Evolutionary conservation across 2,113 vertebrate genomes (phyloP).

Genomic region (Symphodus melops): DNA sequence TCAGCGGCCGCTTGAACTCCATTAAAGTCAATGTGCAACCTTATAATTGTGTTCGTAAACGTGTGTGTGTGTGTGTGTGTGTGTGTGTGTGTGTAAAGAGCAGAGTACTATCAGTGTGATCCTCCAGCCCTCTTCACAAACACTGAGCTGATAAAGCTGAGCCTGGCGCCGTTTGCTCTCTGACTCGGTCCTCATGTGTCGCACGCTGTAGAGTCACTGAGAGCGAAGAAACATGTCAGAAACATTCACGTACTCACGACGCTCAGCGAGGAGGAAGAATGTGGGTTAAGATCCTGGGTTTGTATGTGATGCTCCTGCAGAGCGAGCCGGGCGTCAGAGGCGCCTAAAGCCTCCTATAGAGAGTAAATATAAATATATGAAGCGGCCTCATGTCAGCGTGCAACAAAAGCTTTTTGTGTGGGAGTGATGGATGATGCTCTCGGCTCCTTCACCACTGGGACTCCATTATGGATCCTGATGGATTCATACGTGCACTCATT

Average conservation of each 20-base stretch:
- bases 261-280: no score
- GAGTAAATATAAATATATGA: constrained; percentile 23
- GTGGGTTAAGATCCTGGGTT: no score
- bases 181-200: constrained; percentile 15
- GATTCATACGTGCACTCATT: constrained; percentile 18
- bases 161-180: constrained; percentile 67
- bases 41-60: constrained; percentile 14
- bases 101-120: constrained; percentile 55
- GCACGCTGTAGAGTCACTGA: background rate
- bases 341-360: background rate
- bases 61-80: constrained; percentile 17
- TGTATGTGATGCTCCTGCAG: no score
- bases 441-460: no score
- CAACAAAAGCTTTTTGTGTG: constrained; percentile 48
- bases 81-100: constrained; percentile 28
- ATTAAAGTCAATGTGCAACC: constrained; percentile 6
- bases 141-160: constrained; percentile 72
- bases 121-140: constrained; percentile 82
- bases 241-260: no score
- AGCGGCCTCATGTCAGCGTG: background rate
- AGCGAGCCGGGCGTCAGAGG: background rate
- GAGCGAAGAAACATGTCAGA: no score
- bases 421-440: constrained; percentile 50
- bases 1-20: constrained; percentile 19
- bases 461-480: constrained; percentile 40